Conservation (phyloP, 2,888 invertebrate species). For the Eilema caniola region DNA sequence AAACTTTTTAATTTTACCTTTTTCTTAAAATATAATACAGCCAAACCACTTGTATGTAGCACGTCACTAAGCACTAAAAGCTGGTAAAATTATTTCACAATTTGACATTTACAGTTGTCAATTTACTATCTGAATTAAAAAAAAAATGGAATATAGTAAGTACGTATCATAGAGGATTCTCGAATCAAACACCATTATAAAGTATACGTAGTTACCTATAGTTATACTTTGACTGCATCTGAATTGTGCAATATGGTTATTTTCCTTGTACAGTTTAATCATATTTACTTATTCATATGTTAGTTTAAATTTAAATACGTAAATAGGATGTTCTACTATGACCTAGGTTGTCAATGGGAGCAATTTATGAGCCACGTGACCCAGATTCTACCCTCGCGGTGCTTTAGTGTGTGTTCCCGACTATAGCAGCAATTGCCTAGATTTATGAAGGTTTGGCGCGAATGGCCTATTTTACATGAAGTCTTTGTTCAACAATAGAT, state of each 20-base stretch:
- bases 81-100: too few relatives aligned
- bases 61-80: too few relatives aligned
- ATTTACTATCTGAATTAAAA: too few relatives aligned
- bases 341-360: conserved; percentile 46
- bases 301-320: neutral
- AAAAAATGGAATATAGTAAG: too few relatives aligned
- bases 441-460: conserved; percentile 37
- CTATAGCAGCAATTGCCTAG: conserved; percentile 40
- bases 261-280: conserved; percentile 39
- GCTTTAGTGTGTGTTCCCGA: conserved; percentile 34
- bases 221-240: conserved; percentile 34
- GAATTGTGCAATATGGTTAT: conserved; percentile 32
- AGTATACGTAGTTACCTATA: conserved; percentile 16
- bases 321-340: conserved; percentile 16
- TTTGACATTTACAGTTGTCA: too few relatives aligned
- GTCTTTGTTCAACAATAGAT: too few relatives aligned
- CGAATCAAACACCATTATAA: conserved; percentile 45
- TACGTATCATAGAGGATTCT: conserved; percentile 31
- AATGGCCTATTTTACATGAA: conserved; percentile 30
- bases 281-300: conserved; percentile 13
- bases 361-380: conserved; percentile 49
- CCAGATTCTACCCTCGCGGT: conserved; percentile 44
- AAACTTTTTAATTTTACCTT: too few relatives aligned
- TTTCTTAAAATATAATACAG: too few relatives aligned
- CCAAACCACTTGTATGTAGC: too few relatives aligned